Percentiles rank a stretch among this genome's conserved stretches.
phyloP scores from a whole-genome alignment of 2,113 vertebrate genomes.

The Pogona vitticeps region DNA sequence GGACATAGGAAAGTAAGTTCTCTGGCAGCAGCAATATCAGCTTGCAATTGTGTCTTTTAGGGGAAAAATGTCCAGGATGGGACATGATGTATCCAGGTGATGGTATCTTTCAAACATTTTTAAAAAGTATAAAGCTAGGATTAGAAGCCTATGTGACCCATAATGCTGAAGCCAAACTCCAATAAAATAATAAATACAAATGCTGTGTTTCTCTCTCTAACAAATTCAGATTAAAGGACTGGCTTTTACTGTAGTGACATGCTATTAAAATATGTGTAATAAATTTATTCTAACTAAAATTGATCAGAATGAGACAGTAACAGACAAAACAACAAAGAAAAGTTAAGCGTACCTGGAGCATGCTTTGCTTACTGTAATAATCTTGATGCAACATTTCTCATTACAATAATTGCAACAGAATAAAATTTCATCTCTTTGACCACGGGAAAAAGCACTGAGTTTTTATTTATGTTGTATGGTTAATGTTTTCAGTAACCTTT shows the following conservation, averaged over 20 bases:
- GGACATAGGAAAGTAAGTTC: neutral
- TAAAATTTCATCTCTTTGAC: neutral
- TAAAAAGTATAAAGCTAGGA: neutral
- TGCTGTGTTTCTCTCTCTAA: neutral
- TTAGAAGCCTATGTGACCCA: too few species aligned
- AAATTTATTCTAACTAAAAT: neutral
- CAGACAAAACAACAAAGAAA: neutral
- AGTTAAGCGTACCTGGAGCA: neutral
- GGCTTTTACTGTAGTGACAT: neutral
- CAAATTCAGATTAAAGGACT: neutral
- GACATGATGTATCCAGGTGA: neutral
- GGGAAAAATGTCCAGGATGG: neutral
- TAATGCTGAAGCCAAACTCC: neutral
- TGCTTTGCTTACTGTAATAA: neutral
- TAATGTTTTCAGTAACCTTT: too few species aligned
- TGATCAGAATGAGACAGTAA: neutral
- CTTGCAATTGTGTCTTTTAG: neutral
- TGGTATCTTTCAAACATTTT: neutral
- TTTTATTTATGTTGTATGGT: too few species aligned
- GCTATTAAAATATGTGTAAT: too few species aligned
- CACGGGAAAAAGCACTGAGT: too few species aligned
- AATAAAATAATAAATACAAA: neutral
- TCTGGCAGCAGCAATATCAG: neutral
- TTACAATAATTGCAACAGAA: neutral
- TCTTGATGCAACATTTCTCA: neutral